phyloP scores from a whole-genome alignment of 2,888 invertebrate species.

The Thymelicus acteon region DNA sequence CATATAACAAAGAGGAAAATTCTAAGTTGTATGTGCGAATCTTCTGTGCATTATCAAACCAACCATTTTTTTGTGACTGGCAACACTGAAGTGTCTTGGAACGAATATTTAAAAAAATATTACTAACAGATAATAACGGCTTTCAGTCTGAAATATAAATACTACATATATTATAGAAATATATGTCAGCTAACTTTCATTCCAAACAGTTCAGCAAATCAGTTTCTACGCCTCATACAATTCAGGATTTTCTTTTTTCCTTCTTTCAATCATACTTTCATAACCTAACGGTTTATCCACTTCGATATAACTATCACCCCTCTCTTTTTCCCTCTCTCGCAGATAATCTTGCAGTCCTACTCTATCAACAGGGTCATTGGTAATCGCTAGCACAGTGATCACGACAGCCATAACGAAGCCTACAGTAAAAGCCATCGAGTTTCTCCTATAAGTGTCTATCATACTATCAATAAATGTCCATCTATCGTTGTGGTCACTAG shows the following conservation, averaged over 20 bases:
- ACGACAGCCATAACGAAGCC: conserved; percentile 62
- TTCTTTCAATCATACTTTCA: conserved; percentile 54
- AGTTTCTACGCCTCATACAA: conserved; percentile 64
- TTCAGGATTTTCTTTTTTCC: conserved; percentile 62
- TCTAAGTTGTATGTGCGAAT: conserved; percentile 3
- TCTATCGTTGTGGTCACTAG: conserved; percentile 51
- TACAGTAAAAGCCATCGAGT: conserved; percentile 56
- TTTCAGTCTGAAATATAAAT: not conserved
- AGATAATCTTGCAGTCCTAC: conserved; percentile 49
- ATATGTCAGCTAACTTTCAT: not conserved
- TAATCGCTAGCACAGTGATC: conserved; percentile 41
- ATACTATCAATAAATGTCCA: conserved; percentile 69
- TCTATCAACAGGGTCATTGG: conserved; percentile 53
- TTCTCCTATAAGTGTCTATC: conserved; percentile 57
- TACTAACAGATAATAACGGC: not conserved
- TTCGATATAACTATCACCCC: conserved; percentile 40
- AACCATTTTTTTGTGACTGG: not conserved
- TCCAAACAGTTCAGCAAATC: not conserved
- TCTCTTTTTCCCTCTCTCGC: conserved; percentile 41
- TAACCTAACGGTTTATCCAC: conserved; percentile 65
- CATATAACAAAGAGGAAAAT: not conserved
- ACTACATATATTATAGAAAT: not conserved
- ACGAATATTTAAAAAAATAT: not conserved
- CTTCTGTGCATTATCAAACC: not conserved
- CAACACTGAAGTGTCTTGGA: not conserved